Percentiles rank a stretch among this genome's conserved stretches.
Evolutionary conservation across 2,113 vertebrate genomes (phyloP).

Genomic region (Oophaga pumilio): DNA sequence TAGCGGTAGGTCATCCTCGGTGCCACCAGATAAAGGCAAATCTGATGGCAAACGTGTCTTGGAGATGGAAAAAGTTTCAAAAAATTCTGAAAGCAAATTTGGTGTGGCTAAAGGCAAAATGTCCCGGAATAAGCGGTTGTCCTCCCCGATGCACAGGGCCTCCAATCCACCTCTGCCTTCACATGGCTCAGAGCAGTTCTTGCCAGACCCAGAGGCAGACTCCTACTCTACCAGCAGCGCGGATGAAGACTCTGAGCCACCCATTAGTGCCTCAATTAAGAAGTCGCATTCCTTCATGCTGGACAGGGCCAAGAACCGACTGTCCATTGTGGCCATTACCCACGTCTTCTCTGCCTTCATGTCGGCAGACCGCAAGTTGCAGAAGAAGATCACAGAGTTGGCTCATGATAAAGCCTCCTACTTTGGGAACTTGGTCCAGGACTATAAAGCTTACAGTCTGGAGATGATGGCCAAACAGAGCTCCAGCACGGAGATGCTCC

Average conservation of each 20-base stretch:
- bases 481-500: constrained; percentile 92
- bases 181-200: constrained; percentile 61
- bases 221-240: constrained; percentile 93
- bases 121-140: constrained; percentile 17
- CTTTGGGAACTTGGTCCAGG: constrained; percentile 90
- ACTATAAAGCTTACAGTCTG: constrained; percentile 88
- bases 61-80: rapidly evolving
- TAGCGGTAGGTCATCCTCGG: constrained; percentile 52
- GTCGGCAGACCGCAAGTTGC: constrained; percentile 85
- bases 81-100: rapidly evolving
- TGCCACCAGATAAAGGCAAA: constrained; percentile 37
- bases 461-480: constrained; percentile 89
- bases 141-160: constrained; percentile 63
- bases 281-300: constrained; percentile 83
- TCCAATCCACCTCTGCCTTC: constrained; percentile 78
- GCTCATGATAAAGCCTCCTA: constrained; percentile 87
- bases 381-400: constrained; percentile 89
- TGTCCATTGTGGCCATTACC: constrained; percentile 81
- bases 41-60: constrained; percentile 7
- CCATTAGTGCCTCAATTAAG: constrained; percentile 65
- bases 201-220: constrained; percentile 74
- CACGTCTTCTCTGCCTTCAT: constrained; percentile 86
- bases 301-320: constrained; percentile 82
- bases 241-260: constrained; percentile 82
- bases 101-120: not conserved